Conservation (phyloP, 2,888 invertebrate genomes). For the Selenia dentaria region DNA sequence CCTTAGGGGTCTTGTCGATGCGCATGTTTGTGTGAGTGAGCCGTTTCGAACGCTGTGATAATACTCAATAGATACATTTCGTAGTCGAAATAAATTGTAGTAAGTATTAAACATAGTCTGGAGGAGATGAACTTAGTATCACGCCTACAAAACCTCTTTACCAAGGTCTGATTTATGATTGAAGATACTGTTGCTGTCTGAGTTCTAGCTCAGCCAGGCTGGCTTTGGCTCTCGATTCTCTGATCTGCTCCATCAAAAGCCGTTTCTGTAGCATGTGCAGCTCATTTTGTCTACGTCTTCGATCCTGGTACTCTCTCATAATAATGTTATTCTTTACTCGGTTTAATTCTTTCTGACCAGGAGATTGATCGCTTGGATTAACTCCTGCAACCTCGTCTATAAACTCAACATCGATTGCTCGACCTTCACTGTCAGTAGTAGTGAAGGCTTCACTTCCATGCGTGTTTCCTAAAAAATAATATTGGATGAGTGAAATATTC, state of each 20-base stretch:
- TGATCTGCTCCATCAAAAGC: constrained; percentile 7
- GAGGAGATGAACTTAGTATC: too few species aligned
- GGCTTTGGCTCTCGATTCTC: constrained; percentile 10
- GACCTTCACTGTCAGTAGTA: neutral
- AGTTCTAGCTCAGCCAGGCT: constrained; percentile 10
- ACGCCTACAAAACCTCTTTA: too few species aligned
- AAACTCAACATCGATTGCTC: neutral
- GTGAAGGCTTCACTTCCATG: neutral
- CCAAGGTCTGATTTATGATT: neutral
- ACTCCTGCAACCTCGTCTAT: neutral
- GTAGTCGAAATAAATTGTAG: too few species aligned
- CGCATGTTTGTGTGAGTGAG: too few species aligned
- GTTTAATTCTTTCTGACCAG: neutral
- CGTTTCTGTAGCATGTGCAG: constrained; percentile 6
- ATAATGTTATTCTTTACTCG: neutral
- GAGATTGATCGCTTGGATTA: neutral
- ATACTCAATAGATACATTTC: too few species aligned
- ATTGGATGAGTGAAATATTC: neutral
- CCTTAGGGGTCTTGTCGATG: too few species aligned
- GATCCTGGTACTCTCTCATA: constrained; percentile 7
- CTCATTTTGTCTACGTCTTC: constrained; percentile 1
- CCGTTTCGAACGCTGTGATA: too few species aligned
- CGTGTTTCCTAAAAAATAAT: neutral
- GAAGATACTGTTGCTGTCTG: neutral
- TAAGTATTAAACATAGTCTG: too few species aligned